Percentiles rank a stretch among this genome's conserved stretches.
phyloP scores from a whole-genome alignment of 2,113 vertebrate species.

The Philantomba maxwellii region DNA sequence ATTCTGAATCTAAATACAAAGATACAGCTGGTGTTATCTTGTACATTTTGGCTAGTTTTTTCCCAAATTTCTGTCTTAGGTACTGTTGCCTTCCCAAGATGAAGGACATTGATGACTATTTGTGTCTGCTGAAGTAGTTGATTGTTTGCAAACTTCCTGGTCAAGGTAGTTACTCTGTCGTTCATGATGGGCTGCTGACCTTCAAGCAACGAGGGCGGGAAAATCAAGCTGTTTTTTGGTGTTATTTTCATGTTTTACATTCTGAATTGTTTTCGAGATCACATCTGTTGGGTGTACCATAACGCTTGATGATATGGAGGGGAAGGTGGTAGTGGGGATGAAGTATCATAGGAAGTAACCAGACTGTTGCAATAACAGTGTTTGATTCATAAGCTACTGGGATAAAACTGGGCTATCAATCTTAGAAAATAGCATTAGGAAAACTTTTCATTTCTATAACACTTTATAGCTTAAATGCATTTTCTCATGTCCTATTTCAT shows the following conservation, averaged over 20 bases:
- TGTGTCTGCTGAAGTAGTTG: conserved; percentile 97
- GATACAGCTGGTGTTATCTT: conserved; percentile 98
- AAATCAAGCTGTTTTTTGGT: background rate
- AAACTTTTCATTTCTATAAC: background rate
- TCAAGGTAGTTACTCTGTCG: conserved; percentile 95
- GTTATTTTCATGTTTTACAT: background rate
- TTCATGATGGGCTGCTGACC: conserved; percentile 73
- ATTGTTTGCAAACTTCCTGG: conserved; percentile 98
- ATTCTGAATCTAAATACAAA: conserved; percentile 84
- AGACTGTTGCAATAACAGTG: background rate
- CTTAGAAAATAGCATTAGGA: background rate
- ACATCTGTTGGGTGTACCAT: background rate
- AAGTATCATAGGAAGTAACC: background rate
- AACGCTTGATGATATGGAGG: background rate
- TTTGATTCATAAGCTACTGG: background rate
- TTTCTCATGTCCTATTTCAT: background rate
- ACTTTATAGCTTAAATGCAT: background rate
- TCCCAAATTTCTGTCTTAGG: conserved; percentile 98
- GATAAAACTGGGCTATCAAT: background rate
- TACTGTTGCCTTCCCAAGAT: conserved; percentile 96
- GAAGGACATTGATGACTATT: conserved; percentile 97
- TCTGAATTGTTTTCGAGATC: background rate
- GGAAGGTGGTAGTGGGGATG: no score
- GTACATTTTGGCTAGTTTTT: conserved; percentile 98
- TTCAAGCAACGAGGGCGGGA: background rate